Percentiles rank a stretch among this genome's conserved stretches.
phyloP scores from a whole-genome alignment of 2,888 invertebrate genomes.

The Alviniconcha strummeri region DNA sequence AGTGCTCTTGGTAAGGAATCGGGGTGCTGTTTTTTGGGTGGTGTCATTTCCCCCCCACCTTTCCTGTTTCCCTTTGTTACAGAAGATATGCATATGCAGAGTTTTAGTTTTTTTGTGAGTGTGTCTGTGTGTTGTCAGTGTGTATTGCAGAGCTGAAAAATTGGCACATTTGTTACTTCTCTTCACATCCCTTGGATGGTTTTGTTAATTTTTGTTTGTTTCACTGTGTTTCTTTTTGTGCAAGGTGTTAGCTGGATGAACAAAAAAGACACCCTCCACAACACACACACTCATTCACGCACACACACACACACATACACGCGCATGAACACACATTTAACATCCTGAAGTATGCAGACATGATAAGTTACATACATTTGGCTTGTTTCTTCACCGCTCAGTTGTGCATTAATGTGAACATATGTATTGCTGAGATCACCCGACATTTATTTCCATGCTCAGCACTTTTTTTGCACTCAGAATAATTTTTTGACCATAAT shows the following conservation, averaged over 20 bases:
- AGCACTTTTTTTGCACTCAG: too few species aligned
- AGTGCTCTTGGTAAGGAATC: slow-evolving; percentile 53
- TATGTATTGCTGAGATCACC: too few species aligned
- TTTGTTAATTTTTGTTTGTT: background rate
- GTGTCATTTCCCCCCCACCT: too few species aligned
- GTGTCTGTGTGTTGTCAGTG: background rate
- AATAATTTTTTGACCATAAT: too few species aligned
- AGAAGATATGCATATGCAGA: slow-evolving; percentile 1
- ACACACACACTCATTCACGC: background rate
- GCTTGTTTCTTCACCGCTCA: too few species aligned
- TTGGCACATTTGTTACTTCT: background rate
- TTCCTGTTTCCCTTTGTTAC: background rate
- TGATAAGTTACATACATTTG: too few species aligned
- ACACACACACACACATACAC: slow-evolving; percentile 1
- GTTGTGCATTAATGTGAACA: too few species aligned
- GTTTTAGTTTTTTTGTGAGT: slow-evolving; percentile 1
- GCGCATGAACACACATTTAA: background rate
- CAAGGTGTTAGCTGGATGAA: too few species aligned
- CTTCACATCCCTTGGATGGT: too few species aligned
- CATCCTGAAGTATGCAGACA: too few species aligned
- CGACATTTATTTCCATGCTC: too few species aligned
- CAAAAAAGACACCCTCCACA: background rate
- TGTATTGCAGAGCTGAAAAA: background rate
- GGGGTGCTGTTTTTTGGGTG: background rate
- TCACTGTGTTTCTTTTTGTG: background rate